Percentiles rank a stretch among this genome's conserved stretches.
Conservation (phyloP, 2,888 invertebrate genomes). For the Spisula subtruncata region DNA sequence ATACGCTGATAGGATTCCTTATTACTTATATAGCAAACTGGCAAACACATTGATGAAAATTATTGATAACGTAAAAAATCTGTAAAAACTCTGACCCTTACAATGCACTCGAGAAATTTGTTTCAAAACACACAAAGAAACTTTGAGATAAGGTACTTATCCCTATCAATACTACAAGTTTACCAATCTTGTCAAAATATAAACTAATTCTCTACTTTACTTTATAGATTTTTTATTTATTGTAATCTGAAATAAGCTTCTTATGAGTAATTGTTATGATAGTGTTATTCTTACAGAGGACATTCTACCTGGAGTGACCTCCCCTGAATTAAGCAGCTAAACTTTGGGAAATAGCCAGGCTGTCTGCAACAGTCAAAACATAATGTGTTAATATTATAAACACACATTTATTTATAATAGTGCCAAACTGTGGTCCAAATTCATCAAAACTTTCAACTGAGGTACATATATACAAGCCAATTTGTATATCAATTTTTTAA, state of each 20-base stretch:
- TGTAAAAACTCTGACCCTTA: too few species aligned
- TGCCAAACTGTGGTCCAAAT: background rate
- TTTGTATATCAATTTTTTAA: too few species aligned
- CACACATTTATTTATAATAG: background rate
- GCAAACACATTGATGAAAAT: slow-evolving; percentile 6
- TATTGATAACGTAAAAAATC: background rate
- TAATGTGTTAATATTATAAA: background rate
- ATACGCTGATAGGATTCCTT: background rate
- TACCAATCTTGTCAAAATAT: background rate
- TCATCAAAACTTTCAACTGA: too few species aligned
- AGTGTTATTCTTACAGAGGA: slow-evolving; percentile 23
- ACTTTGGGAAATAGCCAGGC: background rate
- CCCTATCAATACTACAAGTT: background rate
- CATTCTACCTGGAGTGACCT: slow-evolving; percentile 5
- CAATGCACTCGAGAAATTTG: background rate
- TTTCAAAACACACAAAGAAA: background rate
- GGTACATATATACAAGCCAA: too few species aligned
- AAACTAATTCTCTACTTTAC: background rate
- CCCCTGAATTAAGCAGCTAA: background rate
- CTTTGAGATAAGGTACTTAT: background rate
- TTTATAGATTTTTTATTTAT: slow-evolving; percentile 20
- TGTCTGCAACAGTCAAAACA: slow-evolving; percentile 8
- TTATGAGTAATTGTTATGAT: slow-evolving; percentile 14
- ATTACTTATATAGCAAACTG: background rate
- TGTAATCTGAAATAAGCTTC: slow-evolving; percentile 6